Conservation (phyloP, 2,113 vertebrate genomes). For the Odobenus rosmarus region DNA sequence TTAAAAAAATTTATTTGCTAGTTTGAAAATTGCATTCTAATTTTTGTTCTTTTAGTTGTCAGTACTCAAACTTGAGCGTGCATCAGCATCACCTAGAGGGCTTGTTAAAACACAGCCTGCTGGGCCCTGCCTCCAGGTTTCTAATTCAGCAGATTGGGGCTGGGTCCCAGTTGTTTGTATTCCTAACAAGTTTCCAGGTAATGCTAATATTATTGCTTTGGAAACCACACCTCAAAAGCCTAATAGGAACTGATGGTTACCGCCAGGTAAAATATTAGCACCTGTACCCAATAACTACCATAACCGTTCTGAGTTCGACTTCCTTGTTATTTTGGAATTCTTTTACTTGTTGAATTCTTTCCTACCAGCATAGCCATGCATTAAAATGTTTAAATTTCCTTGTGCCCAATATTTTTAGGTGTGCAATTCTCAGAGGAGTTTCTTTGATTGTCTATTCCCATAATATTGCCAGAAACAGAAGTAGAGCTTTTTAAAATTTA, state of each 20-base stretch:
- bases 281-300: background rate
- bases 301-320: background rate
- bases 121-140: background rate
- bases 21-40: slow-evolving; percentile 23
- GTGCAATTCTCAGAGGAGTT: background rate
- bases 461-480: slow-evolving; percentile 11
- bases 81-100: background rate
- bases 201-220: background rate
- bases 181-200: background rate
- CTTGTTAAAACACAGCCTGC: background rate
- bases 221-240: background rate
- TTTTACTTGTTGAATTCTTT: background rate
- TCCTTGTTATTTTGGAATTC: background rate
- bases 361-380: background rate
- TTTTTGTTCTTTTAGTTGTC: slow-evolving; percentile 32
- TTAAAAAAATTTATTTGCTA: background rate
- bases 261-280: background rate
- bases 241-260: background rate
- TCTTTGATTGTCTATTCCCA: background rate
- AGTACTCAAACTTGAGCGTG: background rate
- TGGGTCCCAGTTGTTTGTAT: background rate
- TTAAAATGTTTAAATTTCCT: slow-evolving; percentile 1
- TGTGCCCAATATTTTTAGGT: background rate
- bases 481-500: background rate
- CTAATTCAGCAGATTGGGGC: background rate